phyloP scores from a whole-genome alignment of 2,888 invertebrate species.

The Geotrupes spiniger region DNA sequence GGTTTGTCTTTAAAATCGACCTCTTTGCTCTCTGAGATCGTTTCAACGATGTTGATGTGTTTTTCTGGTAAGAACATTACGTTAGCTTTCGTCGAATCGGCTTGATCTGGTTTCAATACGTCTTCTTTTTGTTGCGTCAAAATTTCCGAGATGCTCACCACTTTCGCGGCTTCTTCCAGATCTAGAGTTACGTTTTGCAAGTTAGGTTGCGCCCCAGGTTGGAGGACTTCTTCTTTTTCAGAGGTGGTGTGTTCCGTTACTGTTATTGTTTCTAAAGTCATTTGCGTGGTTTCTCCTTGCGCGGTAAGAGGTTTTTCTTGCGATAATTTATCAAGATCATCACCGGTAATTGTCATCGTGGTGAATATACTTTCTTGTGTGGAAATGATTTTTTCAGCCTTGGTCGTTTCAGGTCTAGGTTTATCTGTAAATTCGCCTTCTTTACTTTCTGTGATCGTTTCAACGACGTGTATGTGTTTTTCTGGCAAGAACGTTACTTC shows the following conservation, averaged over 20 bases:
- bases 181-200: constrained; percentile 36
- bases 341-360: constrained; percentile 46
- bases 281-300: constrained; percentile 48
- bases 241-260: constrained; percentile 49
- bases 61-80: constrained; percentile 49
- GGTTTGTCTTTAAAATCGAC: constrained; percentile 48
- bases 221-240: constrained; percentile 49
- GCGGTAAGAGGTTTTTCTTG: constrained; percentile 44
- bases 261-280: constrained; percentile 45
- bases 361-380: constrained; percentile 42
- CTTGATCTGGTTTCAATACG: constrained; percentile 38
- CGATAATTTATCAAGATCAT: constrained; percentile 47
- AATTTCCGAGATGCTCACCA: constrained; percentile 48
- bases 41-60: constrained; percentile 44
- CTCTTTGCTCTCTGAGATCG: constrained; percentile 14
- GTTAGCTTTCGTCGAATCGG: constrained; percentile 47
- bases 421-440: constrained; percentile 33
- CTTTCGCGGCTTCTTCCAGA: constrained; percentile 53
- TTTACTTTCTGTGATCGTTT: constrained; percentile 44
- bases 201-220: constrained; percentile 39
- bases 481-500: constrained; percentile 42
- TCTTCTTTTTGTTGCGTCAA: constrained; percentile 44
- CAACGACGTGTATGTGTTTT: constrained; percentile 45
- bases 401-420: constrained; percentile 22
- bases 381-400: constrained; percentile 38